A percentile compares a stretch with the other conserved stretches of the same genome.
These are phyloP conservation scores for Hylyphantes graminicola DNA, from an alignment of 1,140 invertebrate genomes.

Conservation along the genomic window DNA sequence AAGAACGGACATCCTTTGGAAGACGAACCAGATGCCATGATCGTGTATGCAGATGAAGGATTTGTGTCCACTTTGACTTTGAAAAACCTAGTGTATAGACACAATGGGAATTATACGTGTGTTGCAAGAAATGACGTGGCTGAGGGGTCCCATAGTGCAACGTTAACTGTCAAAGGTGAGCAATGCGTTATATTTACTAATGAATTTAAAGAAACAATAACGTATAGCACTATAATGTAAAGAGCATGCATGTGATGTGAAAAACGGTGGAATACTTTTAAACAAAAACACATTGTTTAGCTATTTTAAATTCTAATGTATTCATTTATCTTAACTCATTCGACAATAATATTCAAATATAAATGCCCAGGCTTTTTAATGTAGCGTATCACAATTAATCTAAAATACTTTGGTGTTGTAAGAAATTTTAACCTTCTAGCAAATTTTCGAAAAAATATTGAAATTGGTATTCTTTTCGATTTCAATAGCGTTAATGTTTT, in stretches of 20 bases:
- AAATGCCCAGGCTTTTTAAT: too few species aligned
- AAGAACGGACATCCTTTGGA: conserved; percentile 71
- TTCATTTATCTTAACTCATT: not conserved
- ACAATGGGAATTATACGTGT: conserved; percentile 74
- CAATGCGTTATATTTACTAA: not conserved
- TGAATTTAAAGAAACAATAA: not conserved
- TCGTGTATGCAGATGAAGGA: conserved; percentile 62
- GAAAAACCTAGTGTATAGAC: conserved; percentile 66
- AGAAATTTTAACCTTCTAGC: too few species aligned
- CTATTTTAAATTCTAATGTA: not conserved
- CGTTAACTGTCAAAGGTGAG: conserved; percentile 58
- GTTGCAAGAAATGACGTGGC: conserved; percentile 71
- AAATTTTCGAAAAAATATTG: too few species aligned
- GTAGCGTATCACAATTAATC: too few species aligned
- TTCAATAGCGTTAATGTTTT: too few species aligned
- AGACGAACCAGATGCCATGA: conserved; percentile 25
- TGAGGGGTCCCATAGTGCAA: conserved; percentile 69
- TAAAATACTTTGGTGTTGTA: too few species aligned
- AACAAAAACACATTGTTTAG: not conserved
- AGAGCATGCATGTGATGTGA: too few species aligned
- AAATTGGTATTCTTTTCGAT: too few species aligned
- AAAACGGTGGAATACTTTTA: not conserved
- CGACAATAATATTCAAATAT: not conserved
- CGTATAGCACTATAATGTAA: not conserved
- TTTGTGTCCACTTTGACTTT: conserved; percentile 69